Conservation (phyloP, 2,888 invertebrate genomes). For the Lagria hirta region DNA sequence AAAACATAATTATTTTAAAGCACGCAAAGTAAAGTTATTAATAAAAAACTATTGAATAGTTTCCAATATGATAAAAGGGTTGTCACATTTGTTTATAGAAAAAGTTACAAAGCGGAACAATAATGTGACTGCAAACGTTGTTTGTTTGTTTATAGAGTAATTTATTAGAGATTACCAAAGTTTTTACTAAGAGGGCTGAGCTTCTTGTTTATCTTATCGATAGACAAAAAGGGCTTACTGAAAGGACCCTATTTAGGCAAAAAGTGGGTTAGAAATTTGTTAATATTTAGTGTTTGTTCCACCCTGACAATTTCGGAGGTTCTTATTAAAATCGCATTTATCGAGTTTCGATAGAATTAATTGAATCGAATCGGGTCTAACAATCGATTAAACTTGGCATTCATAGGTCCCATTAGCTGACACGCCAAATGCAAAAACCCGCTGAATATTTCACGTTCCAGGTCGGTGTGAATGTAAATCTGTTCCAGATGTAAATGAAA, state of each 20-base stretch:
- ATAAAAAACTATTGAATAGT: too few species aligned
- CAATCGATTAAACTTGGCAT: conserved; percentile 47
- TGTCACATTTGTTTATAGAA: too few species aligned
- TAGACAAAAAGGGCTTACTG: not conserved
- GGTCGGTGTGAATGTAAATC: conserved; percentile 51
- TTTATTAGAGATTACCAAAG: too few species aligned
- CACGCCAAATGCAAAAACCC: conserved; percentile 49
- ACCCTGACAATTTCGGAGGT: conserved; percentile 1
- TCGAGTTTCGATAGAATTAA: conserved; percentile 15
- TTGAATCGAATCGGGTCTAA: conserved; percentile 27
- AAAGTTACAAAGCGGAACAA: too few species aligned
- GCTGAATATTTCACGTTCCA: conserved; percentile 50
- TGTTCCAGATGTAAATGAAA: conserved; percentile 53
- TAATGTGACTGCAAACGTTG: too few species aligned
- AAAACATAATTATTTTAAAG: too few species aligned
- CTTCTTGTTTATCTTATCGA: too few species aligned
- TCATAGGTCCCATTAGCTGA: conserved; percentile 50
- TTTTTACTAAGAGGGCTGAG: too few species aligned
- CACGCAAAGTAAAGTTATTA: too few species aligned
- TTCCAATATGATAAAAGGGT: too few species aligned
- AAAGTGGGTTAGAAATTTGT: conserved; percentile 5
- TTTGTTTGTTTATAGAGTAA: too few species aligned
- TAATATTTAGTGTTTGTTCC: conserved; percentile 11
- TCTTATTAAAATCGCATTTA: conserved; percentile 14
- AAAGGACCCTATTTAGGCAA: conserved; percentile 5